Percentiles rank a stretch among this genome's conserved stretches.
These are phyloP conservation scores for Ips typographus DNA, from an alignment of 1,140 invertebrate genomes.

Conservation along the genomic window DNA sequence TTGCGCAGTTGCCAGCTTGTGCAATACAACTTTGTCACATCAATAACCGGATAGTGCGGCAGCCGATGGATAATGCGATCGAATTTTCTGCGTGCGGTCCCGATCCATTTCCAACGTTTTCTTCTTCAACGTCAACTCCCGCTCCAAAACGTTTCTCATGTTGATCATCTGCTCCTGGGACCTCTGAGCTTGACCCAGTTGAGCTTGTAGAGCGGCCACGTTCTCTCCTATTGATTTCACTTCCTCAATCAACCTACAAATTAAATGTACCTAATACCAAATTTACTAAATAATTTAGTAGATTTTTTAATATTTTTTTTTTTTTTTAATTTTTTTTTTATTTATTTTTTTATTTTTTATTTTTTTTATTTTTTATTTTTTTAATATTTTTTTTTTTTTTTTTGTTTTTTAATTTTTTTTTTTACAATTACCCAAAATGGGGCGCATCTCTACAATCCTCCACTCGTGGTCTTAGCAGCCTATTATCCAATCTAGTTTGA, in stretches of 20 bases:
- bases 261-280: too few species aligned
- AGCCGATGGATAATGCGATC: conserved; percentile 68
- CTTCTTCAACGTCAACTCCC: conserved; percentile 70
- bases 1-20: too few species aligned
- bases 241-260: too few species aligned
- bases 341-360: too few species aligned
- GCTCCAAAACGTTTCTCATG: conserved; percentile 64
- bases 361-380: too few species aligned
- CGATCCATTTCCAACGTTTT: conserved; percentile 70
- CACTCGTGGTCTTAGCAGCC: conserved; percentile 63
- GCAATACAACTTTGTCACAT: not conserved
- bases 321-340: not conserved
- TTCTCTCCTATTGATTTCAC: conserved; percentile 66
- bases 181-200: conserved; percentile 62
- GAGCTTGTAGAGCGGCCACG: conserved; percentile 60
- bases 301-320: too few species aligned
- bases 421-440: conserved; percentile 58
- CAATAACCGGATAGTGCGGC: conserved; percentile 62
- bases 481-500: conserved; percentile 73
- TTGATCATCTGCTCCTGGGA: conserved; percentile 61
- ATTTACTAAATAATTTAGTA: too few species aligned
- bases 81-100: conserved; percentile 62
- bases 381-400: too few species aligned
- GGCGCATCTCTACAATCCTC: conserved; percentile 72
- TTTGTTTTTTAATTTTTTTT: too few species aligned